Conservation (phyloP, 23 tunicate genomes). For the Diplosoma virens region DNA sequence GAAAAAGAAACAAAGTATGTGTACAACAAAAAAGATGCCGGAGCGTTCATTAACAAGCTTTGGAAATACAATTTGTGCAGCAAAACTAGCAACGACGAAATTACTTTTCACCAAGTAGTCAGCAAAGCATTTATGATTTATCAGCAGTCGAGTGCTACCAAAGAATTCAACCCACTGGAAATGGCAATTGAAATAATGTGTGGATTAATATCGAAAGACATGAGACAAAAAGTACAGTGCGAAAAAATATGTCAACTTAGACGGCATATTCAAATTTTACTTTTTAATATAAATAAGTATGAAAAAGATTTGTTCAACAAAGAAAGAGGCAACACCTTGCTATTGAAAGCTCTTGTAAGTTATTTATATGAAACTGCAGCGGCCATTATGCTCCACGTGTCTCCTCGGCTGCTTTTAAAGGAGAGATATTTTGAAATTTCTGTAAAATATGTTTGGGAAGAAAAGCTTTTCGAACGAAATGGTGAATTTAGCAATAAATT, state of each 20-base stretch:
- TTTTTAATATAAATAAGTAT: not conserved
- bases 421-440: too few species aligned
- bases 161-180: not conserved
- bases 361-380: too few species aligned
- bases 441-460: too few species aligned
- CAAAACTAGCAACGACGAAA: not conserved
- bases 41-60: not conserved
- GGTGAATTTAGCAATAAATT: too few species aligned
- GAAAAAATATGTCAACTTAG: not conserved
- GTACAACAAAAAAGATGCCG: not conserved
- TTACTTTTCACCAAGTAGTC: conserved; percentile 23
- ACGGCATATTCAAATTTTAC: not conserved
- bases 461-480: too few species aligned
- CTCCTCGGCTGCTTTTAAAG: too few species aligned
- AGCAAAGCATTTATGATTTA: not conserved
- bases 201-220: conserved; percentile 8
- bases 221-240: not conserved
- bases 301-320: too few species aligned
- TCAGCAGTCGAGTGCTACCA: not conserved
- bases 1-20: not conserved
- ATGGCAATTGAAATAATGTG: not conserved
- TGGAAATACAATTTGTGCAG: not conserved
- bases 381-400: too few species aligned
- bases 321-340: too few species aligned
- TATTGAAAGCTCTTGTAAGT: too few species aligned